phyloP scores from a whole-genome alignment of 2,888 invertebrate species.

The Cataglyphis livida region DNA sequence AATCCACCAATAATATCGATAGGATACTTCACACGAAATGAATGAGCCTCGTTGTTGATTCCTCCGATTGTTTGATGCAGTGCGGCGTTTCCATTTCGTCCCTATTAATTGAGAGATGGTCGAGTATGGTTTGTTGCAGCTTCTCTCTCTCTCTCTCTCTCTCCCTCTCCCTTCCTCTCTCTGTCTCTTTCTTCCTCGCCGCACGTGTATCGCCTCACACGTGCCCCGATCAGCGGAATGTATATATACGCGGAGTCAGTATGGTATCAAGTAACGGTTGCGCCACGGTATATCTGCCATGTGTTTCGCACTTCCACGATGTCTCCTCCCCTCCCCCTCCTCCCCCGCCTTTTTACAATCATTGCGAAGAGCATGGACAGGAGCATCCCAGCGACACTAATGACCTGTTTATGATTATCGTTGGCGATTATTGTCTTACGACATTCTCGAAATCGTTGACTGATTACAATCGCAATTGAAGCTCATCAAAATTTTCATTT shows the following conservation, averaged over 20 bases:
- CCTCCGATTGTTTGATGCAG: slow-evolving; percentile 17
- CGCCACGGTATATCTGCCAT: slow-evolving; percentile 61
- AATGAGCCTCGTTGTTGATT: neutral
- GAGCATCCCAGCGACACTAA: neutral
- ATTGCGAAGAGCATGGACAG: neutral
- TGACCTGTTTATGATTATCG: neutral
- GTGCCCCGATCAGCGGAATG: slow-evolving; percentile 61
- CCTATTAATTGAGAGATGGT: slow-evolving; percentile 60
- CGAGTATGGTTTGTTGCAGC: neutral
- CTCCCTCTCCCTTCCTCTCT: neutral
- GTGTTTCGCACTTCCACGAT: neutral
- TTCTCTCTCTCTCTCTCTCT: neutral
- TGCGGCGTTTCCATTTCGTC: slow-evolving; percentile 38
- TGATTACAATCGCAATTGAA: neutral
- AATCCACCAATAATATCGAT: neutral
- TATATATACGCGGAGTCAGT: slow-evolving; percentile 55
- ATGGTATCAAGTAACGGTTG: slow-evolving; percentile 74
- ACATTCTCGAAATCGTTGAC: neutral
- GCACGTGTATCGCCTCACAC: slow-evolving; percentile 65
- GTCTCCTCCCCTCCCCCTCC: neutral
- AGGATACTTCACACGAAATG: neutral
- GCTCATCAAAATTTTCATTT: neutral
- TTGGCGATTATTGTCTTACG: neutral
- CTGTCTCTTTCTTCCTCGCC: slow-evolving; percentile 6
- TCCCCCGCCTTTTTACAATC: neutral